Percentiles rank a stretch among this genome's conserved stretches.
phyloP scores from a whole-genome alignment of 2,888 invertebrate species.

The Erebia epiphron region DNA sequence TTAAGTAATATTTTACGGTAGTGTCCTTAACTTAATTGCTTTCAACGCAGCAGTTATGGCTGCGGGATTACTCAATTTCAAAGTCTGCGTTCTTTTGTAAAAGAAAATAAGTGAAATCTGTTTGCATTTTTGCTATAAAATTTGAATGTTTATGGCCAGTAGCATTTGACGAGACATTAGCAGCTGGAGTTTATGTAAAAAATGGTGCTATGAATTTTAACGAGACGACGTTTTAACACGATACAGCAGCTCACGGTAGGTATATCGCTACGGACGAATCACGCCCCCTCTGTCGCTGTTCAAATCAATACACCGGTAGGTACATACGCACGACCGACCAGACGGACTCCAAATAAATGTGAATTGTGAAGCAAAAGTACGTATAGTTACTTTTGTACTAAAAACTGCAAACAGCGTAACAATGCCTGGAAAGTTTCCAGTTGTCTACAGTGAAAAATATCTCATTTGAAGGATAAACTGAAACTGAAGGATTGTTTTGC shows the following conservation, averaged over 20 bases:
- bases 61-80: constrained; percentile 9
- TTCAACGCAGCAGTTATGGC: constrained; percentile 12
- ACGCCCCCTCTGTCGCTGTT: constrained; percentile 68
- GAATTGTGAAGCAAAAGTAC: constrained; percentile 31
- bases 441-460: constrained; percentile 14
- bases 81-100: constrained; percentile 1
- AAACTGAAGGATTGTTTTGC: background rate
- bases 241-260: constrained; percentile 35
- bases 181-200: constrained; percentile 28
- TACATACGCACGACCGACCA: constrained; percentile 51
- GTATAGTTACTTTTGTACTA: constrained; percentile 4
- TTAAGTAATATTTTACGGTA: constrained; percentile 20
- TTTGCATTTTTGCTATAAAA: constrained; percentile 28
- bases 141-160: constrained; percentile 27
- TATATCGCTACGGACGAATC: constrained; percentile 60
- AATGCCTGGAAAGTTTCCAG: constrained; percentile 32
- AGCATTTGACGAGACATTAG: constrained; percentile 24
- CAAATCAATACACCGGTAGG: constrained; percentile 70
- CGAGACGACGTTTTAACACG: constrained; percentile 32
- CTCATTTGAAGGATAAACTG: background rate
- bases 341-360: constrained; percentile 45
- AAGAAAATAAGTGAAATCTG: constrained; percentile 15
- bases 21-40: constrained; percentile 15
- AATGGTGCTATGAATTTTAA: constrained; percentile 32
- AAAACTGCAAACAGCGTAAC: constrained; percentile 21